These are phyloP conservation scores for Apogon hyalosoma DNA, from an alignment of 2,797 vertebrate species.

Conservation along the genomic window DNA sequence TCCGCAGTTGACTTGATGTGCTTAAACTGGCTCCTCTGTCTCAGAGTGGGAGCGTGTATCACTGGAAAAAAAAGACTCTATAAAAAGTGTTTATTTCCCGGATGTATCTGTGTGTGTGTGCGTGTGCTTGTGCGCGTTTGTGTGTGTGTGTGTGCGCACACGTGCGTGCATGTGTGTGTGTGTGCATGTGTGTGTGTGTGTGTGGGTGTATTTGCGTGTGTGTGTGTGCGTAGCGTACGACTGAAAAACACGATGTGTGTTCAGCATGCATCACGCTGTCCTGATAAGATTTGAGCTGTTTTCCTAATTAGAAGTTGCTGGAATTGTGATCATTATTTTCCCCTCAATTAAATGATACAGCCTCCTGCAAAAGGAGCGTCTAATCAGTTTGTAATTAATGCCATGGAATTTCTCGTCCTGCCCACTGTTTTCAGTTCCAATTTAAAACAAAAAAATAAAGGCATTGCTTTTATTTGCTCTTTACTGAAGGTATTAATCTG, in stretches of 20 bases:
- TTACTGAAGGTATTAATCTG: slow-evolving; percentile 47
- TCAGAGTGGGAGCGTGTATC: slow-evolving; percentile 55
- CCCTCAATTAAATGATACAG: slow-evolving; percentile 87
- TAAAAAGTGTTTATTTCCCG: slow-evolving; percentile 53
- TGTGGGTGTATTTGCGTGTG: slow-evolving; percentile 39
- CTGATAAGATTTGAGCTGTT: slow-evolving; percentile 86
- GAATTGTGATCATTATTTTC: slow-evolving; percentile 87
- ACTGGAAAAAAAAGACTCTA: slow-evolving; percentile 20
- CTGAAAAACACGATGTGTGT: slow-evolving; percentile 55
- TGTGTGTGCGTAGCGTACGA: slow-evolving; percentile 39
- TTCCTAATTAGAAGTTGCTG: slow-evolving; percentile 86
- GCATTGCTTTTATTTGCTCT: slow-evolving; percentile 32
- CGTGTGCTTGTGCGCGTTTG: slow-evolving; percentile 38
- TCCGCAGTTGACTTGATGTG: slow-evolving; percentile 72
- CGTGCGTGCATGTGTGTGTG: slow-evolving; percentile 35
- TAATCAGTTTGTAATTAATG: slow-evolving; percentile 87
- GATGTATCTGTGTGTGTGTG: slow-evolving; percentile 29
- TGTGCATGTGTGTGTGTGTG: slow-evolving; percentile 32
- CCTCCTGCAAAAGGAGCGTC: slow-evolving; percentile 76
- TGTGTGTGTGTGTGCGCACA: slow-evolving; percentile 29
- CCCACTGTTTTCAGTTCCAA: slow-evolving; percentile 41
- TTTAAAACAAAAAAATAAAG: slow-evolving; percentile 38
- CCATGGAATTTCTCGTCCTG: slow-evolving; percentile 56
- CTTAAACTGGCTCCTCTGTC: slow-evolving; percentile 67
- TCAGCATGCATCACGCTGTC: slow-evolving; percentile 74